A percentile compares a stretch with the other conserved stretches of the same genome.
These are phyloP conservation scores for Bothrops jararaca DNA, from an alignment of 2,113 vertebrate species.

Conservation along the genomic window DNA sequence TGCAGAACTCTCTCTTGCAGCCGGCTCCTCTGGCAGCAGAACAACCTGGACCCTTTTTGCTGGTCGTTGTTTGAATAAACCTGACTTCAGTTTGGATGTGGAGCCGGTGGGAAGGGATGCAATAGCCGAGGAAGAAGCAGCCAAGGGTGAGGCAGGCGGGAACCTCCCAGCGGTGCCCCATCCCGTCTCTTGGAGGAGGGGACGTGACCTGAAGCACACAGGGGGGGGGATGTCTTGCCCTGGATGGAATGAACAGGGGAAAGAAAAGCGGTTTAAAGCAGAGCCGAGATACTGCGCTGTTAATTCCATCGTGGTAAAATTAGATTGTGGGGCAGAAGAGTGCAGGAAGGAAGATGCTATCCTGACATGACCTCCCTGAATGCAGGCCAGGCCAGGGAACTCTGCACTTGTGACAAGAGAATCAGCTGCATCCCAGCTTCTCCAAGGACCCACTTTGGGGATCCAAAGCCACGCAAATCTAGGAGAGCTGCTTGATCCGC, in stretches of 20 bases:
- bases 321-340: neutral
- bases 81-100: neutral
- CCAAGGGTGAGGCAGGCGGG: neutral
- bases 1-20: neutral
- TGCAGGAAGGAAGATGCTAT: neutral
- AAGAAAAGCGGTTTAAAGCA: neutral
- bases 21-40: neutral
- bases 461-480: neutral
- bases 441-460: neutral
- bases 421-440: neutral
- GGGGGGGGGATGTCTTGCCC: neutral
- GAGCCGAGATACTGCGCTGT: neutral
- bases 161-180: neutral
- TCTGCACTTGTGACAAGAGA: neutral
- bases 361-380: neutral
- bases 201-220: slow-evolving; percentile 12
- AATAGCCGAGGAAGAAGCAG: neutral
- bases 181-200: neutral
- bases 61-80: neutral
- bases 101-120: neutral
- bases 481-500: neutral
- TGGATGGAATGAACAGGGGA: neutral
- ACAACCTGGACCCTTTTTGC: neutral
- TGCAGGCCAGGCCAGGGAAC: neutral
- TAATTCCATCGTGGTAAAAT: neutral